Conservation (phyloP, 2,888 invertebrate species). For the Lycaena phlaeas region DNA sequence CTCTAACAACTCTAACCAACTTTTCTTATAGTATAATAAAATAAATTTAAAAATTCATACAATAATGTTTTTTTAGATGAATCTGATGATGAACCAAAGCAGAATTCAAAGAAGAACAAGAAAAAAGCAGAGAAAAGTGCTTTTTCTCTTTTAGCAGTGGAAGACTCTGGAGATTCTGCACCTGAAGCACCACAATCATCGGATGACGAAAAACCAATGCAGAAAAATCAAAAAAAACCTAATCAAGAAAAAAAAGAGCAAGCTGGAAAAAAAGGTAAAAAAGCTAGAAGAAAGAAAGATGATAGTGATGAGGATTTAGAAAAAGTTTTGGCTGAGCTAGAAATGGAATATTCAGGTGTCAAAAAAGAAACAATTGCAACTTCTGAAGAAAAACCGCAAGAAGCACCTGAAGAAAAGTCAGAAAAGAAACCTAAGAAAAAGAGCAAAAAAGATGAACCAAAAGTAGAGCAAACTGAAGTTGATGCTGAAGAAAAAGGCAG, state of each 20-base stretch:
- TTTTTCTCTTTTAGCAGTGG: constrained; percentile 79
- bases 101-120: constrained; percentile 55
- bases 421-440: constrained; percentile 44
- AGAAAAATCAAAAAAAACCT: constrained; percentile 47
- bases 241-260: constrained; percentile 56
- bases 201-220: constrained; percentile 51
- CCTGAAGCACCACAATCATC: constrained; percentile 57
- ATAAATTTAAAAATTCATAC: too few species aligned
- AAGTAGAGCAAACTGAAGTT: constrained; percentile 30
- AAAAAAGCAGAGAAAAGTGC: constrained; percentile 71
- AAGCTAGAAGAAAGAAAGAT: constrained; percentile 80
- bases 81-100: constrained; percentile 53
- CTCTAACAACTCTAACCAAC: too few species aligned
- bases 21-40: too few species aligned
- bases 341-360: constrained; percentile 83
- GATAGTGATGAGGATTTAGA: constrained; percentile 88
- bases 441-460: constrained; percentile 46
- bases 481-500: constrained; percentile 54
- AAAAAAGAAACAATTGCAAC: constrained; percentile 61
- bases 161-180: constrained; percentile 71
- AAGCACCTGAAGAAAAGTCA: constrained; percentile 47
- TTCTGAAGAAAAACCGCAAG: constrained; percentile 46
- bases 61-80: constrained; percentile 37
- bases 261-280: constrained; percentile 80
- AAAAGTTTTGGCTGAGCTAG: constrained; percentile 86